Conservation (phyloP, 1,140 invertebrate genomes). For the Aphelenchoides fujianensis region DNA sequence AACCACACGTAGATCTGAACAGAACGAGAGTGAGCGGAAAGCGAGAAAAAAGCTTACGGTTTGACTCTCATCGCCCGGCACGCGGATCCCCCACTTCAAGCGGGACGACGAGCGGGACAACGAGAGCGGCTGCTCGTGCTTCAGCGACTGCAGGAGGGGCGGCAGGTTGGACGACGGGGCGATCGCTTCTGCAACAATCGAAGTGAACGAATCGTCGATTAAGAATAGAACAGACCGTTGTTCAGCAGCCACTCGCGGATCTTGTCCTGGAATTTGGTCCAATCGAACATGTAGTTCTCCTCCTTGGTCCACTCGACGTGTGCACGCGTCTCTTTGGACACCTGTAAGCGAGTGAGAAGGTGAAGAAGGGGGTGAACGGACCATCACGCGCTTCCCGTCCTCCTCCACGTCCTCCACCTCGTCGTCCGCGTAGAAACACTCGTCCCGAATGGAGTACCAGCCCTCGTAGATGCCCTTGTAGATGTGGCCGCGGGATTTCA, state of each 20-base stretch:
- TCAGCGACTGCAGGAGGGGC: constrained; percentile 49
- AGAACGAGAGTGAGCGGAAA: no score
- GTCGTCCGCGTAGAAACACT: constrained; percentile 79
- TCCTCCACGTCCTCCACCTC: constrained; percentile 71
- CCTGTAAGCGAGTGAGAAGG: no score
- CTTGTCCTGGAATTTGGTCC: constrained; percentile 75
- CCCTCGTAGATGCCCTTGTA: constrained; percentile 83
- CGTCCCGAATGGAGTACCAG: constrained; percentile 92
- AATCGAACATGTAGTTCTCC: constrained; percentile 86
- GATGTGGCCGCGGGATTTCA: constrained; percentile 74
- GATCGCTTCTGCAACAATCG: constrained; percentile 66
- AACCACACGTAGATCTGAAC: constrained; percentile 89
- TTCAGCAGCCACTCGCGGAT: constrained; percentile 76
- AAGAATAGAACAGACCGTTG: constrained; percentile 67
- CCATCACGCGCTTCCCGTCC: constrained; percentile 51
- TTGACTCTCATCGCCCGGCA: constrained; percentile 74
- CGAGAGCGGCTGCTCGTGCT: constrained; percentile 76
- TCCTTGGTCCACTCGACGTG: constrained; percentile 85
- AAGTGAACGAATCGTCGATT: no score
- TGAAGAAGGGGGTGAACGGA: no score
- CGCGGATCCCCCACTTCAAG: constrained; percentile 81
- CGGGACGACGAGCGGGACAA: constrained; percentile 77
- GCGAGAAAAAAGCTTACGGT: constrained; percentile 67
- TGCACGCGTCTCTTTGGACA: constrained; percentile 62
- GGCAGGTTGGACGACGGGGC: constrained; percentile 60